Conservation (phyloP, 2,888 invertebrate species). For the Phoenoteleia sp. region DNA sequence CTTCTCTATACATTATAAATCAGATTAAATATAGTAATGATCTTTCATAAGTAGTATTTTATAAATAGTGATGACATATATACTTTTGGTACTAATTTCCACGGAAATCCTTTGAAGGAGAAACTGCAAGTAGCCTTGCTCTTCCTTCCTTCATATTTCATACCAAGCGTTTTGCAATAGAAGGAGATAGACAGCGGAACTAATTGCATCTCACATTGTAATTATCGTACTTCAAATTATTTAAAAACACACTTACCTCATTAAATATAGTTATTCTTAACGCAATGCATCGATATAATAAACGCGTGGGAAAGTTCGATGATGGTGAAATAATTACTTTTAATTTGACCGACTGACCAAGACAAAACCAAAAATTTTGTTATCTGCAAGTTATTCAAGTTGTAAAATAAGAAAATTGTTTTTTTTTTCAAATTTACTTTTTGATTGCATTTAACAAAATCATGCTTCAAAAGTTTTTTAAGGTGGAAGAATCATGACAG, state of each 20-base stretch:
- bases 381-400: no score
- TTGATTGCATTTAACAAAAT: no score
- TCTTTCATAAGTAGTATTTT: neutral
- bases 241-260: slow-evolving; percentile 21
- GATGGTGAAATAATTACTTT: slow-evolving; percentile 9
- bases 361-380: no score
- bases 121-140: slow-evolving; percentile 28
- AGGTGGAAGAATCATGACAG: no score
- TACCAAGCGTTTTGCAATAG: slow-evolving; percentile 13
- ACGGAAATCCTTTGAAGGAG: neutral
- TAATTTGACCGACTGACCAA: no score
- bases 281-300: neutral
- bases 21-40: neutral
- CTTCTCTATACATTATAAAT: neutral
- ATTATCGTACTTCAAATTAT: slow-evolving; percentile 33
- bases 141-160: slow-evolving; percentile 42
- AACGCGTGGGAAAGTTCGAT: slow-evolving; percentile 8
- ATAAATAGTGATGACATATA: neutral
- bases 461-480: no score
- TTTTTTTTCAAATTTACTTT: no score
- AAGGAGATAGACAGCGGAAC: slow-evolving; percentile 35
- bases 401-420: no score
- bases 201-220: slow-evolving; percentile 28
- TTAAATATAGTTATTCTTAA: slow-evolving; percentile 11
- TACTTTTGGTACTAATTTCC: slow-evolving; percentile 5